Evolutionary conservation across 2,888 invertebrate species (phyloP).

Genomic region (Temnothorax unifasciatus): DNA sequence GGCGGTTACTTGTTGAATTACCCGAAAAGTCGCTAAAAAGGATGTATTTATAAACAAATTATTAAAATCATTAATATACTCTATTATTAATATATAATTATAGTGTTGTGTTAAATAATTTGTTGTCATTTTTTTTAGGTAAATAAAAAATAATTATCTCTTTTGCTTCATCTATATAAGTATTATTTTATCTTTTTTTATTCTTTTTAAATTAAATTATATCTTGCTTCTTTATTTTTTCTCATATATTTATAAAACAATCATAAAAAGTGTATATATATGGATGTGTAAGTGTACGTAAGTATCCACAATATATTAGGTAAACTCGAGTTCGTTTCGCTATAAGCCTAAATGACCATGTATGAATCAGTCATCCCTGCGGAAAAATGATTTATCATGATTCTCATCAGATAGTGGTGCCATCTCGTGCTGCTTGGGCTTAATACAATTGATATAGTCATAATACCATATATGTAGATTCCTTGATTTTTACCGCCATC

Average conservation of each 20-base stretch:
- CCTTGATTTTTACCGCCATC: slow-evolving; percentile 65
- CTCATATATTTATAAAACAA: background rate
- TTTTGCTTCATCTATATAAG: background rate
- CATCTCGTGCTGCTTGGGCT: slow-evolving; percentile 45
- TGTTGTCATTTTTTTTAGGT: background rate
- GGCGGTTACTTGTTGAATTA: too few species aligned
- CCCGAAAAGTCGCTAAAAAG: too few species aligned
- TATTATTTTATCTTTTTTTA: background rate
- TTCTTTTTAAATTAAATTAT: background rate
- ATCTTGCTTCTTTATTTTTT: background rate
- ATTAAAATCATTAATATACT: too few species aligned
- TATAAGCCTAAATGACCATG: background rate
- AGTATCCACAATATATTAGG: background rate
- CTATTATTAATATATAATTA: too few species aligned
- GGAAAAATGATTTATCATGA: background rate
- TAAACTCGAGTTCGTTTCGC: background rate
- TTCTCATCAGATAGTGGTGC: slow-evolving; percentile 52
- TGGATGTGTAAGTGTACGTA: background rate
- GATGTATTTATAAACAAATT: too few species aligned
- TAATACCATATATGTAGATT: background rate
- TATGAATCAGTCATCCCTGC: background rate
- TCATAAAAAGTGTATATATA: background rate
- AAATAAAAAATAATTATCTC: background rate
- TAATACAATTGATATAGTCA: background rate
- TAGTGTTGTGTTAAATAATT: background rate